Percentiles rank a stretch among this genome's conserved stretches.
phyloP scores from a whole-genome alignment of 2,888 invertebrate genomes.

The Aphodius sticticus region DNA sequence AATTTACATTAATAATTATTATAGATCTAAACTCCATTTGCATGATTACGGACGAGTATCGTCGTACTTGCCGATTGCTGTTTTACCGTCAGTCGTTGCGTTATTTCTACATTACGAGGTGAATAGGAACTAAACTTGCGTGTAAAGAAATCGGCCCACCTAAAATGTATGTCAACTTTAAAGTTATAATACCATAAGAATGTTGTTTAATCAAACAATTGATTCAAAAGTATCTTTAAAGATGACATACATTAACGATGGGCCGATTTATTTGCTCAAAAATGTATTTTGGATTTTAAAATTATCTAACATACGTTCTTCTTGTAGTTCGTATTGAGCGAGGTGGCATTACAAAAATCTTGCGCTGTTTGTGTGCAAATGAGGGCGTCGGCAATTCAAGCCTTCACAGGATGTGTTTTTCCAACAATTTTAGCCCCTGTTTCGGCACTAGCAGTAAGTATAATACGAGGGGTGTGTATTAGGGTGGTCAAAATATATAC shows the following conservation, averaged over 20 bases:
- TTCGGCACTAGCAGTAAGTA: slow-evolving; percentile 67
- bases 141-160: no score
- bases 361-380: slow-evolving; percentile 75
- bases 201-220: no score
- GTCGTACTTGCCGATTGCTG: slow-evolving; percentile 68
- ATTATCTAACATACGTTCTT: no score
- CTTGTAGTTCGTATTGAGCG: slow-evolving; percentile 65
- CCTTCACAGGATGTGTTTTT: slow-evolving; percentile 64
- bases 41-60: slow-evolving; percentile 66
- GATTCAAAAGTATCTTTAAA: no score
- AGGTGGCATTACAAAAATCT: slow-evolving; percentile 66
- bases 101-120: slow-evolving; percentile 67
- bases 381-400: slow-evolving; percentile 66
- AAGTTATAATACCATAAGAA: no score
- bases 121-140: slow-evolving; percentile 37
- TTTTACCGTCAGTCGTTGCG: slow-evolving; percentile 67
- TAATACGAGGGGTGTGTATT: slow-evolving; percentile 11
- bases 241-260: no score
- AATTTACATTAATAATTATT: slow-evolving; percentile 69
- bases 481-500: no score
- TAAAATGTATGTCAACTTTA: no score
- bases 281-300: no score
- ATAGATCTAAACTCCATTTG: slow-evolving; percentile 69
- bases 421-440: slow-evolving; percentile 70
- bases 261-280: no score